Conservation (phyloP, 2,888 invertebrate genomes). For the Caenorhabditis sp. region DNA sequence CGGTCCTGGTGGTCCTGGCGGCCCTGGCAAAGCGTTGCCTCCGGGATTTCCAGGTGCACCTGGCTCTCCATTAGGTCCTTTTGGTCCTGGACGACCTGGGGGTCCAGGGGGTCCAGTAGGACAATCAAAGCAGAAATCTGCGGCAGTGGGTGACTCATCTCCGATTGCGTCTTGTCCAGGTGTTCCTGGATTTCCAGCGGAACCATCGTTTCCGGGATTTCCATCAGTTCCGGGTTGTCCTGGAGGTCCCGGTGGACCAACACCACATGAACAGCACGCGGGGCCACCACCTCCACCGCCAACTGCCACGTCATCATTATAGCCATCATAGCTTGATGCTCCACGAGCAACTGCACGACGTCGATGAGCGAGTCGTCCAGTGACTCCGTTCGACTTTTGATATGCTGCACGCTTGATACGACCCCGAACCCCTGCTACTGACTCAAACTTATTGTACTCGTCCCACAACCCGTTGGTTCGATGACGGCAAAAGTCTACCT, state of each 20-base stretch:
- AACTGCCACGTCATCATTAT: conserved; percentile 31
- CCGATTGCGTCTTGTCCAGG: conserved; percentile 69
- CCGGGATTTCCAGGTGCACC: conserved; percentile 70
- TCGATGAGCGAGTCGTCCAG: conserved; percentile 29
- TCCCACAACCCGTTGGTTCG: conserved; percentile 77
- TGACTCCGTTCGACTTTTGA: conserved; percentile 66
- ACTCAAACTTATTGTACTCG: conserved; percentile 71
- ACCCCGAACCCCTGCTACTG: conserved; percentile 61
- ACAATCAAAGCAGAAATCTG: conserved; percentile 70
- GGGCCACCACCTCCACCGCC: conserved; percentile 54
- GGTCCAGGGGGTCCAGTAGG: conserved; percentile 73
- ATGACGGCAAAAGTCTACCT: conserved; percentile 77
- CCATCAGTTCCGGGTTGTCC: conserved; percentile 68
- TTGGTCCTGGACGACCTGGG: conserved; percentile 69
- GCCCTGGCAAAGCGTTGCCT: conserved; percentile 72
- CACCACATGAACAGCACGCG: conserved; percentile 67
- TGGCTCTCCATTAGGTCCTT: conserved; percentile 75
- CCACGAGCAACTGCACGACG: conserved; percentile 68
- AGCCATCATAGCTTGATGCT: conserved; percentile 66
- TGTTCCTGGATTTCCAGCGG: conserved; percentile 67
- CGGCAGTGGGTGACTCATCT: conserved; percentile 64
- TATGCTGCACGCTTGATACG: conserved; percentile 70
- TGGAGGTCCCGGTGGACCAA: conserved; percentile 67
- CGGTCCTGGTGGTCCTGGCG: conserved; percentile 72
- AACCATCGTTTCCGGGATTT: conserved; percentile 68